Conservation (phyloP, 2,888 invertebrate genomes). For the Sinhomidia bicolor region DNA sequence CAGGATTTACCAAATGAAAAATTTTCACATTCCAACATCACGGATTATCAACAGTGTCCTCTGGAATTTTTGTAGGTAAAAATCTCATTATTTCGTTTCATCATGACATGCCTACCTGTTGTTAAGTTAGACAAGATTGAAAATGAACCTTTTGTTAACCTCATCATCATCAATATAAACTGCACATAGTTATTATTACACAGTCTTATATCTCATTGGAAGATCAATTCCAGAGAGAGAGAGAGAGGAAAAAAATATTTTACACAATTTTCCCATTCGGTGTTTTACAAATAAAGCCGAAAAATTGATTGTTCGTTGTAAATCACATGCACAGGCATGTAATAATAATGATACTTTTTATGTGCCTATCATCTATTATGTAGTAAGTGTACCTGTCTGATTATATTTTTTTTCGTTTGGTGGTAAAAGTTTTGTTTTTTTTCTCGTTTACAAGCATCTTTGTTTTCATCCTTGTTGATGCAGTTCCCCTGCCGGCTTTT, state of each 20-base stretch:
- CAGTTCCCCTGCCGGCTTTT: slow-evolving; percentile 52
- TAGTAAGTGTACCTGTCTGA: slow-evolving; percentile 51
- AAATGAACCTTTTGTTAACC: neutral
- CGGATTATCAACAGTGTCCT: neutral
- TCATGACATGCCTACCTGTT: neutral
- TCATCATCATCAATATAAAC: too few relatives aligned
- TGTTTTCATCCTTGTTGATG: slow-evolving; percentile 43
- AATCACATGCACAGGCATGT: slow-evolving; percentile 4
- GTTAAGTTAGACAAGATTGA: too few relatives aligned
- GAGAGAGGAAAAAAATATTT: neutral
- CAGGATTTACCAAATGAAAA: neutral
- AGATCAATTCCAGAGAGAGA: slow-evolving; percentile 4
- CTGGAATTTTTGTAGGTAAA: neutral
- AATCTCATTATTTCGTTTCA: neutral
- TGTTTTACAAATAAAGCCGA: slow-evolving; percentile 16
- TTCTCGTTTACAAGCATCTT: slow-evolving; percentile 23
- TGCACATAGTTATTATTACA: too few relatives aligned
- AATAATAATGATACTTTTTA: neutral
- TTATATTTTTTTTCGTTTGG: slow-evolving; percentile 11
- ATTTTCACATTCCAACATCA: slow-evolving; percentile 8
- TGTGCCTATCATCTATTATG: neutral
- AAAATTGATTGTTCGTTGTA: slow-evolving; percentile 40
- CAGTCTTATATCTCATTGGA: neutral
- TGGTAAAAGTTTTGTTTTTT: slow-evolving; percentile 22
- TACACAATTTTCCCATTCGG: neutral